These are phyloP conservation scores for Eristalis intricaria DNA, from an alignment of 2,888 invertebrate genomes.

Conservation along the genomic window DNA sequence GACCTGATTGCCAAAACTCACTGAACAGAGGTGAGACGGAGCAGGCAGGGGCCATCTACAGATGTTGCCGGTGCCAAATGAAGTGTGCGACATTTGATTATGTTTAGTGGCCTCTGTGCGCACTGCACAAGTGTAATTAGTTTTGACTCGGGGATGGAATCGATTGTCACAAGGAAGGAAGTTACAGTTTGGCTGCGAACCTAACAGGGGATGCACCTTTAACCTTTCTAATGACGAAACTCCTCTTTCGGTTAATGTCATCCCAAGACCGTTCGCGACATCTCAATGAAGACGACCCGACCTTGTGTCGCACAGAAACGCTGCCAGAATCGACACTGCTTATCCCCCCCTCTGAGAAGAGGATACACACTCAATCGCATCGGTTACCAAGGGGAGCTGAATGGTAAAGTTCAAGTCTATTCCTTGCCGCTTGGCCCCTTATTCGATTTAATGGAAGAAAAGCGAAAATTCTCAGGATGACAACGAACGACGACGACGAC, in stretches of 20 bases:
- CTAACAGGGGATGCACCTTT: neutral
- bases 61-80: constrained; percentile 19
- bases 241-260: neutral
- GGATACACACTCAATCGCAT: neutral
- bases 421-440: neutral
- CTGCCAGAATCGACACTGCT: neutral
- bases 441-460: neutral
- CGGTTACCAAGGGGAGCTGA: neutral
- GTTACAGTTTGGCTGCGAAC: neutral
- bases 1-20: constrained; percentile 35
- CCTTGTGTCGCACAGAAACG: neutral
- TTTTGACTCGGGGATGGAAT: neutral
- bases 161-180: neutral
- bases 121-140: constrained; percentile 16
- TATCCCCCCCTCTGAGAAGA: neutral
- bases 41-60: neutral
- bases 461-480: neutral
- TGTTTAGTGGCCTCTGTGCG: constrained; percentile 19
- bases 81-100: constrained; percentile 38
- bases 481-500: neutral
- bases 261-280: neutral
- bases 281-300: neutral
- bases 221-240: neutral
- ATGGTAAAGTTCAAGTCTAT: constrained; percentile 32
- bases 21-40: neutral